Base-by-base conservation (phyloP, 92 coral and sea anemone genomes). In the Porites lobata region DNA sequence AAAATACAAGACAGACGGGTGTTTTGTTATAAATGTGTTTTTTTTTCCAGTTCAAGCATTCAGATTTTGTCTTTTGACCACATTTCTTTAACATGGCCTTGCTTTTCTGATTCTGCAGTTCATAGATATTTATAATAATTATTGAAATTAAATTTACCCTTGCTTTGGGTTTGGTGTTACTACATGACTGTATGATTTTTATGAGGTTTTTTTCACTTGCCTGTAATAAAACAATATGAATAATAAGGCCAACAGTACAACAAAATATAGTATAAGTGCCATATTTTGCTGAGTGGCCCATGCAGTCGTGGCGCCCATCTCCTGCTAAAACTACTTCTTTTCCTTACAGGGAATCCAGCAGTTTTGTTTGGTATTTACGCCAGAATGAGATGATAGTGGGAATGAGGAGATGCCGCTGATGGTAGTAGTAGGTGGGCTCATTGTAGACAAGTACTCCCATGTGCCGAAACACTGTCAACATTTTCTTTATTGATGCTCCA, bases 281-380 rank as follows among this genome's bases (percentile, higher is more conserved):
- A 57, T 54, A 77, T 43, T 77, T 77, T 54, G 81, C 81, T 54
- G 81, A 89, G 78, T n/a, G n/a, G n/a, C n/a, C 88, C 89, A 88
- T 82, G 66, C 79, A 72, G 68, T 89, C 89, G 72, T 89, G 92
- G 50, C 86, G 86, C 17, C 89, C 89, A 72, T 89, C 89, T n/a
- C 92, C 89, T 54, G 92, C 92, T 8, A 89, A 78, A 15, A 89
- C 84, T 26, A 89, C 81, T 78, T 89, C 81, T 69, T 71, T 89
- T 22, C 90, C 92, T 50, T 78, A 77, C 74, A 89, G 69, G 52
- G 74, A 65, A 22, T 89, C 68, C 75, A 84, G 17, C 9, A 84
- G 50, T 68, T 85, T 77, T 21, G 79, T 58, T 51, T 89, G 92
- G 79, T 89, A 84, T 8, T 29, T 61, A 10, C 85, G 53, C 92